These are phyloP conservation scores for Crossocerus cetratus DNA, from an alignment of 2,888 invertebrate genomes.

Conservation along the genomic window DNA sequence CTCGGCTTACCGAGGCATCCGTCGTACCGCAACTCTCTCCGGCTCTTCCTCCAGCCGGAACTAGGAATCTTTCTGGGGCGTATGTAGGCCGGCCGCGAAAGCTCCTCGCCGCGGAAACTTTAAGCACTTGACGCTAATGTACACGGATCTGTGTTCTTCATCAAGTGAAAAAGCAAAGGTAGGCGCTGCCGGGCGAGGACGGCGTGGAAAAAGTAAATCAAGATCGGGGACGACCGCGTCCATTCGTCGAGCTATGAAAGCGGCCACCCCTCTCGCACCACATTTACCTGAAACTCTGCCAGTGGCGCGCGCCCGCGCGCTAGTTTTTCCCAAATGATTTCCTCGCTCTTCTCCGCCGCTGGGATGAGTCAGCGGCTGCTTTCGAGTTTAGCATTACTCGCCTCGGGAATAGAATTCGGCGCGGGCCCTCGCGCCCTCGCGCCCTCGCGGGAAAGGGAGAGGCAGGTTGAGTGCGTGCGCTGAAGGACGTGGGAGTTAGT, in stretches of 20 bases:
- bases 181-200: slow-evolving; percentile 29
- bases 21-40: slow-evolving; percentile 41
- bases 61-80: slow-evolving; percentile 31
- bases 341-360: no score
- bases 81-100: slow-evolving; percentile 55
- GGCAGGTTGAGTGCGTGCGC: slow-evolving; percentile 40
- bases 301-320: not conserved
- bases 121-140: slow-evolving; percentile 49
- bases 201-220: not conserved
- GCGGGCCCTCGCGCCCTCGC: no score
- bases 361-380: no score
- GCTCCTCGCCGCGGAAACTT: slow-evolving; percentile 37
- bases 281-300: slow-evolving; percentile 11
- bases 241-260: no score
- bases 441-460: slow-evolving; percentile 14
- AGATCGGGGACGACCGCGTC: no score
- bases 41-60: slow-evolving; percentile 25
- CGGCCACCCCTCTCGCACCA: no score
- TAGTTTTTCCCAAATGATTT: no score
- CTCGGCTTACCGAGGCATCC: slow-evolving; percentile 40
- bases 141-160: slow-evolving; percentile 28
- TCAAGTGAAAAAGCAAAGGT: slow-evolving; percentile 40
- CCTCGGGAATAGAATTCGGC: no score
- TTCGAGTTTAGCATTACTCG: no score
- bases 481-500: slow-evolving; percentile 42